Evolutionary conservation across 2,113 vertebrate genomes (phyloP).

Genomic region (Promerops cafer): DNA sequence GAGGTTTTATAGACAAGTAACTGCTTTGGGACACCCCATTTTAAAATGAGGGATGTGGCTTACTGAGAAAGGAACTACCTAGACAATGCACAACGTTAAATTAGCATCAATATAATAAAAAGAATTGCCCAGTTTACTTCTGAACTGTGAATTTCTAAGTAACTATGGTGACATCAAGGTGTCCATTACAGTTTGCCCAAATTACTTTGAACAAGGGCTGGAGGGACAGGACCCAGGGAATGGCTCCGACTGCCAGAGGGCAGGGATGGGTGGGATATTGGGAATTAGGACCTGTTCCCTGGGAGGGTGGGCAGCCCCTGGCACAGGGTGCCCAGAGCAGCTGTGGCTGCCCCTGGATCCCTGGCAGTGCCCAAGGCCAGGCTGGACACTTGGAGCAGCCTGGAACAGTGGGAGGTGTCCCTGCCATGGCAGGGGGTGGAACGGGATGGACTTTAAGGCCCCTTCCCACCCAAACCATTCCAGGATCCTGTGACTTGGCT

Average conservation of each 20-base stretch:
- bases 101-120: accelerated
- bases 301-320: neutral
- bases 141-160: neutral
- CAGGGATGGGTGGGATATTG: accelerated
- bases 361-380: neutral
- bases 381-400: accelerated
- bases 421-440: neutral
- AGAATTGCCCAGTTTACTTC: neutral
- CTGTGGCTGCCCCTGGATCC: neutral
- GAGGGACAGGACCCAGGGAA: neutral
- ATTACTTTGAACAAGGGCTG: accelerated
- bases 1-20: neutral
- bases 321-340: neutral
- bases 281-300: too few species aligned
- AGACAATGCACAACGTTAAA: accelerated
- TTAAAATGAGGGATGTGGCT: neutral
- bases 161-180: neutral
- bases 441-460: neutral
- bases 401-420: neutral
- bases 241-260: neutral
- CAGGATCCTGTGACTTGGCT: neutral
- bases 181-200: neutral
- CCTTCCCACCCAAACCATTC: neutral
- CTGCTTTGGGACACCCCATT: neutral
- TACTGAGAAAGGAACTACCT: neutral